Evolutionary conservation across 2,888 invertebrate species (phyloP).

Genomic region (Campaea margaritaria): DNA sequence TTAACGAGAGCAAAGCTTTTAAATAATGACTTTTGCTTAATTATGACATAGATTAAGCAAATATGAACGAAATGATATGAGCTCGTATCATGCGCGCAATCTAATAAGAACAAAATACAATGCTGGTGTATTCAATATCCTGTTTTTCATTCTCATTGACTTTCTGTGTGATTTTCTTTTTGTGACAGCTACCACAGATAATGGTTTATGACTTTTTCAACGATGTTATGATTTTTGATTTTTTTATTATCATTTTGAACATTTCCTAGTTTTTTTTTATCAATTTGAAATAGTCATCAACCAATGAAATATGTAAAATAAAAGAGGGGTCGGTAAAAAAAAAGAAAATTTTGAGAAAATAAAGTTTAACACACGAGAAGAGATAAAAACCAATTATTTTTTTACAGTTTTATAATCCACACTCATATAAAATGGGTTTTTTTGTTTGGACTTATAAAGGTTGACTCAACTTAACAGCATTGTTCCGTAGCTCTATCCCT

Average conservation of each 20-base stretch:
- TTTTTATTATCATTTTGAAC: background rate
- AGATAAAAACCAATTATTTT: slow-evolving; percentile 30
- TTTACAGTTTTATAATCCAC: background rate
- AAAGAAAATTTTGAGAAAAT: slow-evolving; percentile 29
- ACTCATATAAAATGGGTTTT: too few species aligned
- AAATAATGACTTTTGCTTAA: slow-evolving; percentile 1
- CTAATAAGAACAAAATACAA: slow-evolving; percentile 42
- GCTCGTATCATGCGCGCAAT: slow-evolving; percentile 48
- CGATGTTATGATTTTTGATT: too few species aligned
- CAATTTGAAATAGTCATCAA: slow-evolving; percentile 33
- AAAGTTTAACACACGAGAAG: slow-evolving; percentile 40
- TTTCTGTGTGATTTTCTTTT: slow-evolving; percentile 34
- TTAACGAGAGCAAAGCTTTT: background rate
- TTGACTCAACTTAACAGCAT: too few species aligned
- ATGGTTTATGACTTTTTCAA: slow-evolving; percentile 45
- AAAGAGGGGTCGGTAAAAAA: slow-evolving; percentile 30
- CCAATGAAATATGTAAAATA: slow-evolving; percentile 24
- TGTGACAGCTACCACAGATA: slow-evolving; percentile 38
- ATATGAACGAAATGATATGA: slow-evolving; percentile 37
- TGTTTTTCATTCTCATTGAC: slow-evolving; percentile 44
- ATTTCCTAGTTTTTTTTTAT: background rate
- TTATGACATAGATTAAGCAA: background rate
- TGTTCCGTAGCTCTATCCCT: too few species aligned
- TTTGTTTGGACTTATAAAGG: too few species aligned
- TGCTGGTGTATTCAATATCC: background rate